Percentiles rank a stretch among this genome's conserved stretches.
These are phyloP conservation scores for Dinothrombium tinctorium DNA, from an alignment of 1,140 invertebrate species.

Conservation along the genomic window DNA sequence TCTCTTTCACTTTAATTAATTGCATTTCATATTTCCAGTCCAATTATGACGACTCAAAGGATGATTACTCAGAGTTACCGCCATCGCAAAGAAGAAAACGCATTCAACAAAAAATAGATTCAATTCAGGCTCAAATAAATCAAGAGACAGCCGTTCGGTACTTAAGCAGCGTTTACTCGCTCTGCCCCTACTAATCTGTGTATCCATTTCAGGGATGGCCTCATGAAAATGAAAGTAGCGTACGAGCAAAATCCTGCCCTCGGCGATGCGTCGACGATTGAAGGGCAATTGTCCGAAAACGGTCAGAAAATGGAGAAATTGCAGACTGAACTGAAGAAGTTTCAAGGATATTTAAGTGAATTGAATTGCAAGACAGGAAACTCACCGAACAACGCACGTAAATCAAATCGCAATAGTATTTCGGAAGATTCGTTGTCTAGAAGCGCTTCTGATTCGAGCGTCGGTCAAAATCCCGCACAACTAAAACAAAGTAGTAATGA, in stretches of 20 bases:
- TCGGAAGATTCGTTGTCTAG: conserved; percentile 59
- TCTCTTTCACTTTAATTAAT: background rate
- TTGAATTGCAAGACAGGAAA: conserved; percentile 1
- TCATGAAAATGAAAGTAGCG: conserved; percentile 96
- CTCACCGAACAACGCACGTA: background rate
- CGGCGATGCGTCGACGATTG: conserved; percentile 82
- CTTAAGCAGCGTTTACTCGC: no score
- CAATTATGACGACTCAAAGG: conserved; percentile 20
- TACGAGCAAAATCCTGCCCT: conserved; percentile 83
- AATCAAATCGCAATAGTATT: conserved; percentile 26
- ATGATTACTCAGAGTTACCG: conserved; percentile 74
- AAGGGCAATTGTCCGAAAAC: conserved; percentile 82
- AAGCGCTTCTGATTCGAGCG: conserved; percentile 65
- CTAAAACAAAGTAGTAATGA: background rate
- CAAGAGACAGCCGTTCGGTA: conserved; percentile 74
- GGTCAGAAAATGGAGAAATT: conserved; percentile 73
- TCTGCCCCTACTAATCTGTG: background rate
- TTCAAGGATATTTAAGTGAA: conserved; percentile 25
- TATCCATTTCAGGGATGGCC: conserved; percentile 41
- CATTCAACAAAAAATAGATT: conserved; percentile 64
- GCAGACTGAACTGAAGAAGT: conserved; percentile 46
- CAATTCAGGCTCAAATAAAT: conserved; percentile 58
- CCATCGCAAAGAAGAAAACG: conserved; percentile 90
- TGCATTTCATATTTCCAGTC: conserved; percentile 9
- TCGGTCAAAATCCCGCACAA: conserved; percentile 25